Evolutionary conservation across 2,888 invertebrate species (phyloP).

Genomic region (Taenaris catops): DNA sequence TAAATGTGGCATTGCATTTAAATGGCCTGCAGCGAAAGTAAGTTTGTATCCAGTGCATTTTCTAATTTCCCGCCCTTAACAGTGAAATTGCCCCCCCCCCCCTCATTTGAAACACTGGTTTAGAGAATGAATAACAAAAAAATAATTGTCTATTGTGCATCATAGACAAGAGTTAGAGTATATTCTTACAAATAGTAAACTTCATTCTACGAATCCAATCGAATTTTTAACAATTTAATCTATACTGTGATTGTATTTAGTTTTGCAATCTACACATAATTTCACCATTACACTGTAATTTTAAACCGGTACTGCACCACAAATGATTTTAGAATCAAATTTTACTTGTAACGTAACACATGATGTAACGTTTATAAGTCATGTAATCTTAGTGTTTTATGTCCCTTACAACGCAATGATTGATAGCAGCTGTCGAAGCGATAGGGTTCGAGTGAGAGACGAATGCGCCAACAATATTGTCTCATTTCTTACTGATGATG

Average conservation of each 20-base stretch:
- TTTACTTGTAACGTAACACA: conserved; percentile 25
- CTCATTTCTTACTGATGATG: conserved; percentile 71
- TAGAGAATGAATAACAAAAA: no score
- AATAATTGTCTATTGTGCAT: no score
- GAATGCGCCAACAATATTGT: conserved; percentile 53
- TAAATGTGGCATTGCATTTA: no score
- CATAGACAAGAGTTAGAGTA: no score
- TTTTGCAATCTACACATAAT: conserved; percentile 1
- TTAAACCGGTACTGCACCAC: conserved; percentile 18
- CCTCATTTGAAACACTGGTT: neutral
- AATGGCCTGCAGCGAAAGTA: no score
- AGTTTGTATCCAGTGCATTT: no score
- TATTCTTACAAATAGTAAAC: no score
- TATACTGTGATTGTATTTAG: neutral
- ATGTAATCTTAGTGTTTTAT: conserved; percentile 61
- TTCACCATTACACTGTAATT: conserved; percentile 14
- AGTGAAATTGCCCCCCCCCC: no score
- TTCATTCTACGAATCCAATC: neutral
- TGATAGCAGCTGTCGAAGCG: conserved; percentile 45
- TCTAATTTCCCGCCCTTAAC: no score
- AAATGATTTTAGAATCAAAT: conserved; percentile 39
- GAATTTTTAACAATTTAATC: neutral
- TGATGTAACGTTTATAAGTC: conserved; percentile 56
- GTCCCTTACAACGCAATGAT: conserved; percentile 56
- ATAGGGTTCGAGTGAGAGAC: conserved; percentile 42